Percentiles rank a stretch among this genome's conserved stretches.
phyloP scores from a whole-genome alignment of 2,797 vertebrate species.

The Rhinoraja longicauda region DNA sequence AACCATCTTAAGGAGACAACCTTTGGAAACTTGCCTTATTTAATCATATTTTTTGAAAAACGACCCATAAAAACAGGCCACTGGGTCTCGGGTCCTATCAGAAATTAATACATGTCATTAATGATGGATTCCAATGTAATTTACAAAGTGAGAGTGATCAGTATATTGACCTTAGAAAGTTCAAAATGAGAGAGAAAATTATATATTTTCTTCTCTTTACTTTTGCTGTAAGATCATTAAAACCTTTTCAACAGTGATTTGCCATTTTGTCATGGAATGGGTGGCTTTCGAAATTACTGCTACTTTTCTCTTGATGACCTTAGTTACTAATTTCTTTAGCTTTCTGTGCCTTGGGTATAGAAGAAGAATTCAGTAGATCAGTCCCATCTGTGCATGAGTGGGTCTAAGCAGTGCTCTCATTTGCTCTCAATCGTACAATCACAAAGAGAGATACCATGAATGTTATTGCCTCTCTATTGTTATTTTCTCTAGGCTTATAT shows the following conservation, averaged over 20 bases:
- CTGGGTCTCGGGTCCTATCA: not conserved
- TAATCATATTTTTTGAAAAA: not conserved
- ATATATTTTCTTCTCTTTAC: no score
- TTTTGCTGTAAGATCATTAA: no score
- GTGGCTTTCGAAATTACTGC: no score
- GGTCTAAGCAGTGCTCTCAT: not conserved
- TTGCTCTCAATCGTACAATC: not conserved
- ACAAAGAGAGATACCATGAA: not conserved
- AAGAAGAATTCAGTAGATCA: not conserved
- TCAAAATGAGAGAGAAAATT: no score
- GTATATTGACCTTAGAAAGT: no score
- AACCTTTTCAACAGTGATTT: no score
- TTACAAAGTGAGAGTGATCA: no score
- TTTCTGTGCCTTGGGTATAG: not conserved
- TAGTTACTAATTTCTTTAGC: no score
- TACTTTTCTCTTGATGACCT: no score
- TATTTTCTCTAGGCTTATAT: not conserved
- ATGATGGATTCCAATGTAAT: no score
- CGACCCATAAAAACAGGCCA: not conserved
- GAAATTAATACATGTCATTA: no score
- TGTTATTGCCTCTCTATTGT: not conserved
- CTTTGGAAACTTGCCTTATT: not conserved
- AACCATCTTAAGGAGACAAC: not conserved
- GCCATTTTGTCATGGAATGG: no score
- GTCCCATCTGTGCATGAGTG: not conserved